Evolutionary conservation across 92 coral and sea anemone genomes (phyloP), one percentile per base, ranked within the genome.

Genomic region (Phenganax stokvisi): DNA sequence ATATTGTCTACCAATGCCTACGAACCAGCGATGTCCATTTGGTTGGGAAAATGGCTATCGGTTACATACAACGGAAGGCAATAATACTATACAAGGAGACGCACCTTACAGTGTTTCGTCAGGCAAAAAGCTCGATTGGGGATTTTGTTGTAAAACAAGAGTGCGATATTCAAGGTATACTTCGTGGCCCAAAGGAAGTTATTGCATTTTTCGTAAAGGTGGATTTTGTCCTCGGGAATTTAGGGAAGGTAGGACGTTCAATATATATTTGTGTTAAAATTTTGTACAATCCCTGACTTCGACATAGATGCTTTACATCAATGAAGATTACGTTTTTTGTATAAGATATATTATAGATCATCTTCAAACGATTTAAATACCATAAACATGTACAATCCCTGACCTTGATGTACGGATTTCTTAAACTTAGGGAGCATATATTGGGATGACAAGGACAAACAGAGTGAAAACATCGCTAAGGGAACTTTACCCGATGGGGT

Each of bases 401-500:
- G 47, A 37, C 47, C 47, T 37, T 37, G 47, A 37, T 37, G 47
- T 37, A 37, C 27, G 28, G n/a, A 3, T 61, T 12, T 61, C 9
- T 61, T 61, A 15, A 61, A 61, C 15, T 7, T 28, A 68, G 73
- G 94, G 6, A 75, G 52, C 27, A 85, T 90, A 47, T 59, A 31
- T 25, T 90, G 90, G 88, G 89, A 88, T 54, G 94, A 90, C 84
- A 91, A 88, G 71, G 83, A 90, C 73, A 2, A 11, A 73, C 81
- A 83, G 53, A 90, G 88, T 31, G 52, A 17, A 54, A 90, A 90
- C 83, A 16, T 56, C 17, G 64, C 11, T 56, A 83, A 75, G 67
- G 94, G 94, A n/a, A 30, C 68, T 7, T 80, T 90, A 11, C 94
- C 94, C 8, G 87, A 86, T 56, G 94, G 94, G 11, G 72, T 12